A percentile compares a stretch with the other conserved stretches of the same genome.
phyloP scores from a whole-genome alignment of 1,140 invertebrate genomes.

The Harpegnathos saltator region DNA sequence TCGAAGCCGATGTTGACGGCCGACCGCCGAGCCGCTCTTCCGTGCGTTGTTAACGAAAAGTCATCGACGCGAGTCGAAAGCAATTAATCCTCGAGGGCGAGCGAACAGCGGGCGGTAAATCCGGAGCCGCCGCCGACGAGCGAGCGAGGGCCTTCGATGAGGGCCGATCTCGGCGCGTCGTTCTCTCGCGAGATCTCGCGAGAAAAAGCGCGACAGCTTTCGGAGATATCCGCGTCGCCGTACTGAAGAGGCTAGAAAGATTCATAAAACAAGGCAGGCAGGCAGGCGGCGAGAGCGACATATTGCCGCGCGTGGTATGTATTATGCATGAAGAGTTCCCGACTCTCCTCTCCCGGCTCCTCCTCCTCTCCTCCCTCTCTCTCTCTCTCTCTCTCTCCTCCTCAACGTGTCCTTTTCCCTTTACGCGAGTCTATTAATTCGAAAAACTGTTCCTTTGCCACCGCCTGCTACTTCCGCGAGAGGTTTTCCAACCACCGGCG shows the following conservation, averaged over 20 bases:
- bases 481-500: background rate
- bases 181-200: constrained; percentile 14
- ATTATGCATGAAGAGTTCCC: constrained; percentile 81
- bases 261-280: constrained; percentile 77
- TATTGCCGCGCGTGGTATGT: constrained; percentile 82
- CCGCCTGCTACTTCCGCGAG: background rate
- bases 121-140: background rate
- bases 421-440: constrained; percentile 81
- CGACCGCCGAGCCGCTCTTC: background rate
- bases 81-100: constrained; percentile 38
- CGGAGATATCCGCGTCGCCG: constrained; percentile 44
- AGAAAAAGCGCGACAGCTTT: constrained; percentile 54
- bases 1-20: background rate
- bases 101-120: constrained; percentile 13
- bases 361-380: background rate
- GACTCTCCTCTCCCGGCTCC: constrained; percentile 8
- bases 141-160: constrained; percentile 12
- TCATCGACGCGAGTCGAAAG: background rate
- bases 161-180: constrained; percentile 32
- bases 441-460: constrained; percentile 76
- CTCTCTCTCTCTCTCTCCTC: background rate
- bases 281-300: constrained; percentile 77
- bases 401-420: constrained; percentile 27
- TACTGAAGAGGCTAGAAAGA: constrained; percentile 71
- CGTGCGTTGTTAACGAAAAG: background rate